Evolutionary conservation across 2,113 vertebrate species (phyloP), one percentile per base, ranked within the genome.

Genomic region (Cheilinus undulatus): DNA sequence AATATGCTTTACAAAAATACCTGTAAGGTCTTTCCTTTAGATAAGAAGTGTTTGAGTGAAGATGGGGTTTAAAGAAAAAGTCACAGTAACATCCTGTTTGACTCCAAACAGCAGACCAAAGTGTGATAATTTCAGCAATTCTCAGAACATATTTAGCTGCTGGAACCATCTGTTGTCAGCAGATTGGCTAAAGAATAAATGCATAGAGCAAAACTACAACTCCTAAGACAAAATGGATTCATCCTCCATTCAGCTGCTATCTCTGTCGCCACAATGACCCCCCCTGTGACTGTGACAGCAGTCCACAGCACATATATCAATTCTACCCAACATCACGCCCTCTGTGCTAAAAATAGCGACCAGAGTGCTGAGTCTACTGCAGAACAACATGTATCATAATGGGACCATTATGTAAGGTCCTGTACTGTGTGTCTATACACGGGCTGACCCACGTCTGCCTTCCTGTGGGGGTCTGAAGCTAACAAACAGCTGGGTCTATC

Each of bases 291-390:
- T 46, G 72, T 48, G 49, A 48, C 57, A 38, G 66, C 74, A 24
- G 40, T 30, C 22, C 20, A 43, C 3, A 66, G 38, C 73, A 58
- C 51, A 61, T 51, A 56, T 53, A 86, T 85, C 68, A 75, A 43
- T 83, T 70, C 57, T 61, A 66, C 19, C 61, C 60, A 46, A 75
- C 72, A 76, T 68, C 73, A 69, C 34, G 32, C 40, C 22, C 22
- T 43, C 38, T 22, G 69, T 34, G 59, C 75, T 90, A 88, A 68
- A 85, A 83, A 87, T 85, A 90, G 79, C 66, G 60, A 51, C 45
- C 52, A 7, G 74, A 62, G 46, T 69, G 71, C 73, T 48, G 58
- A 65, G 74, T 65, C 36, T 50, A 46, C 46, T 38, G 61, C 53
- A 74, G 67, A 73, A 66, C 78, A 45, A 57, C 14, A 40, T 63